Evolutionary conservation across 2,113 vertebrate species (phyloP), one percentile per base, ranked within the genome.

Genomic region (Nothocercus nigrocapillus): DNA sequence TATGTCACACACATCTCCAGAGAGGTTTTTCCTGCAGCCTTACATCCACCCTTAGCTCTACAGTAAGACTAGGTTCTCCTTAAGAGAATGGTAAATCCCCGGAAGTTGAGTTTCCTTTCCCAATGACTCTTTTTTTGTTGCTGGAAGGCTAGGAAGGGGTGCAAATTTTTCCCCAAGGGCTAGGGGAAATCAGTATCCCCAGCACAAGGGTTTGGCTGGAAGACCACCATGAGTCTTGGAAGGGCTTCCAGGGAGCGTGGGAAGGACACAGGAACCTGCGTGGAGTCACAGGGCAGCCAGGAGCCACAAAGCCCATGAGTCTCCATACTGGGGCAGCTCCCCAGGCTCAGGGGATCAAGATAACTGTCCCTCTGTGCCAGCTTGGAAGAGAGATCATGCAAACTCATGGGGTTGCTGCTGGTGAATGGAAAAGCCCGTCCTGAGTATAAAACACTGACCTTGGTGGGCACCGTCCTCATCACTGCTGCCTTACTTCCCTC

Each of bases 391-490:
- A 40, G 93, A 42, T 9, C 15, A 2, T 15, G 22, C 22, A 38
- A 16, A 72, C 15, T 75, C 78, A 5, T 4, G 11, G 28, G 3
- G 11, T 9, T 32, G 49, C 16, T 74, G 25, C 61, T n/a, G 56
- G 62, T 6, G 40, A 70, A 27, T 27, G 38, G 2, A 51, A 73
- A 73, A 51, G 13, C 2, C 6, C 11, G 20, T 36, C 27, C 42
- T 27, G 21, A 34, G 17, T 25, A 27, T n/a, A 38, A 51, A 54
- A 83, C 7, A 36, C 9, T 38, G 42, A 74, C 16, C 59, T 27
- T 61, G 18, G 0, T 15, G 24, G 45, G 20, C 51, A 17, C 12
- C 47, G 51, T 7, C 45, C 1, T 0, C 24, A 67, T 4, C 13
- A 34, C 30, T 80, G 28, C 49, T 34, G 15, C 38, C n/a, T 42